Conservation (phyloP, 2,113 vertebrate genomes). For the Sander vitreus region DNA sequence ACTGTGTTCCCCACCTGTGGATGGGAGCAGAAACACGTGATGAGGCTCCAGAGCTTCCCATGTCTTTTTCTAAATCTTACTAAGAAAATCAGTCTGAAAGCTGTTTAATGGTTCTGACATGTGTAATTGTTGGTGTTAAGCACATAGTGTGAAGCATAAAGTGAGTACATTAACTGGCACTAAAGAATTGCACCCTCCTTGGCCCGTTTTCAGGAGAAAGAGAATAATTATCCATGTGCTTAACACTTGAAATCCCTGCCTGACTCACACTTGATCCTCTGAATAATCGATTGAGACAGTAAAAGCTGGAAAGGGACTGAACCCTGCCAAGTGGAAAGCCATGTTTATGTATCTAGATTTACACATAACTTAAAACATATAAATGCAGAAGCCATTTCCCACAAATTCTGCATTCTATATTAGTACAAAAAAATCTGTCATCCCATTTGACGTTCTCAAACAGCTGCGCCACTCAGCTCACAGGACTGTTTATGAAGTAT, state of each 20-base stretch:
- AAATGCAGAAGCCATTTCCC: not conserved
- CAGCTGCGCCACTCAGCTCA: conserved; percentile 5
- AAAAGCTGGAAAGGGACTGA: conserved; percentile 36
- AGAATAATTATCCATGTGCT: conserved; percentile 56
- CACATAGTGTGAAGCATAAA: not conserved
- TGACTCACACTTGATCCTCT: conserved; percentile 52
- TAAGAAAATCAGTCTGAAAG: not conserved
- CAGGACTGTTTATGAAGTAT: conserved; percentile 29
- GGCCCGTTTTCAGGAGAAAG: conserved; percentile 36
- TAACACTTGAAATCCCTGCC: conserved; percentile 52
- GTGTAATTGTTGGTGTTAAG: conserved; percentile 8
- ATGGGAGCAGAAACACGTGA: conserved; percentile 30
- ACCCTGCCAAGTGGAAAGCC: not conserved
- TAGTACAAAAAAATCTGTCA: not conserved
- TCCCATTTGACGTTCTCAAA: conserved; percentile 17
- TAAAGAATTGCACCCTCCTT: conserved; percentile 22
- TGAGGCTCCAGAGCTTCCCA: not conserved
- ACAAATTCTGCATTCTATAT: conserved; percentile 6
- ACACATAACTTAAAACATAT: not conserved
- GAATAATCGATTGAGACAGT: conserved; percentile 54
- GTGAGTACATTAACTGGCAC: conserved; percentile 11
- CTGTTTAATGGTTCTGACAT: conserved; percentile 23
- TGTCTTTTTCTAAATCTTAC: not conserved
- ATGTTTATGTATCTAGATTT: not conserved
- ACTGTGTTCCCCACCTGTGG: conserved; percentile 49